A percentile compares a stretch with the other conserved stretches of the same genome.
Conservation (phyloP, 2,888 invertebrate genomes). For the Nebria brevicollis region DNA sequence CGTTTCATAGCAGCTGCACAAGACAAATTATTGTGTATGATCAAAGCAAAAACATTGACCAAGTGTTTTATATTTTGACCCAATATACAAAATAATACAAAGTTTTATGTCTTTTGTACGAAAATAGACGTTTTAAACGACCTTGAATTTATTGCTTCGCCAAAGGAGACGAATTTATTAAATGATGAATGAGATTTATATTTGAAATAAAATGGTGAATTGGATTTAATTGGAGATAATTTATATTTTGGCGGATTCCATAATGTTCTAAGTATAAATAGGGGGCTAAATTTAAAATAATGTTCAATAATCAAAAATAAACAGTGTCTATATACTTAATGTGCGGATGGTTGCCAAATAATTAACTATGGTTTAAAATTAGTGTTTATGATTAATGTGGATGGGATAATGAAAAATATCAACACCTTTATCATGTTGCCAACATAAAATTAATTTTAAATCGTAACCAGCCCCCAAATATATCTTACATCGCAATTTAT, state of each 20-base stretch:
- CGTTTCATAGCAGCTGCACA: background rate
- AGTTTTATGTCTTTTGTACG: no score
- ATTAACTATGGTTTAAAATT: background rate
- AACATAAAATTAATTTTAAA: background rate
- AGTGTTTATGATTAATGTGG: slow-evolving; percentile 1
- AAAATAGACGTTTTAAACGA: no score
- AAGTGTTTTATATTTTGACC: background rate
- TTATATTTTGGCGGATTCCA: background rate
- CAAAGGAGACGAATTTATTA: no score
- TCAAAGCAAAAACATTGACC: background rate
- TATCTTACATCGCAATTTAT: background rate
- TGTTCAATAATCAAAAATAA: background rate
- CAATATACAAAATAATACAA: no score
- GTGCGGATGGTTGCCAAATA: background rate
- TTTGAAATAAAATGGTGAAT: background rate
- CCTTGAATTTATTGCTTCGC: no score
- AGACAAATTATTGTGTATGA: background rate
- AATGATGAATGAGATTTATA: no score
- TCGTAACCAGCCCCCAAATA: background rate
- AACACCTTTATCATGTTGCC: slow-evolving; percentile 1
- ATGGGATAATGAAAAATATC: background rate
- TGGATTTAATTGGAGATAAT: background rate
- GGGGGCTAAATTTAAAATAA: slow-evolving; percentile 1
- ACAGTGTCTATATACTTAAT: background rate
- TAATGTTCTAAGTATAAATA: background rate